Percentiles rank a stretch among this genome's conserved stretches.
Conservation (phyloP, 2,888 invertebrate genomes). For the Megamerina dolium region DNA sequence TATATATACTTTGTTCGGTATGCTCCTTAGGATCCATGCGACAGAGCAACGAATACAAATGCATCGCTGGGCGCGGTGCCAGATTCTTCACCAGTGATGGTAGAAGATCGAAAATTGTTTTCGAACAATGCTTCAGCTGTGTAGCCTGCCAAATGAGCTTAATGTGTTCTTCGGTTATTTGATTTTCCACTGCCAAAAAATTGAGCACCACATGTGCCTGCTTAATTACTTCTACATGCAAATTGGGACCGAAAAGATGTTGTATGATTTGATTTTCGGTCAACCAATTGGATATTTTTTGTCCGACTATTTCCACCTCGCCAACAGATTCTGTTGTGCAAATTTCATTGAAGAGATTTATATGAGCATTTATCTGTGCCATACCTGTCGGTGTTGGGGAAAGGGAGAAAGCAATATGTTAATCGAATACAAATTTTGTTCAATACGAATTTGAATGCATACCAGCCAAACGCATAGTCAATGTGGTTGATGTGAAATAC, state of each 20-base stretch:
- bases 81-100: constrained; percentile 86
- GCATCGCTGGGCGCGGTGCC: constrained; percentile 80
- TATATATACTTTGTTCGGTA: constrained; percentile 85
- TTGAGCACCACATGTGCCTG: constrained; percentile 90
- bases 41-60: constrained; percentile 80
- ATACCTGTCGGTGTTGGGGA: constrained; percentile 56
- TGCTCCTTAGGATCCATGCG: constrained; percentile 85
- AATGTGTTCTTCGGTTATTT: constrained; percentile 83
- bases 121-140: constrained; percentile 89
- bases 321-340: constrained; percentile 82
- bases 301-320: constrained; percentile 78
- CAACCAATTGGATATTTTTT: constrained; percentile 82
- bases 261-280: constrained; percentile 84
- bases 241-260: constrained; percentile 93
- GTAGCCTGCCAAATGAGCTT: constrained; percentile 93
- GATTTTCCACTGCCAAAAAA: constrained; percentile 86
- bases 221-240: constrained; percentile 92
- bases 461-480: constrained; percentile 89
- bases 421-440: too few species aligned
- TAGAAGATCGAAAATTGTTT: constrained; percentile 85
- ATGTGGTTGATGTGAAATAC: constrained; percentile 88
- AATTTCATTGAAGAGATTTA: constrained; percentile 84
- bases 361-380: constrained; percentile 90
- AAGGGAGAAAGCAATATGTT: constrained; percentile 1
- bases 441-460: too few species aligned